Conservation (phyloP, 2,888 invertebrate genomes). For the Leptopilina drosophilae region DNA sequence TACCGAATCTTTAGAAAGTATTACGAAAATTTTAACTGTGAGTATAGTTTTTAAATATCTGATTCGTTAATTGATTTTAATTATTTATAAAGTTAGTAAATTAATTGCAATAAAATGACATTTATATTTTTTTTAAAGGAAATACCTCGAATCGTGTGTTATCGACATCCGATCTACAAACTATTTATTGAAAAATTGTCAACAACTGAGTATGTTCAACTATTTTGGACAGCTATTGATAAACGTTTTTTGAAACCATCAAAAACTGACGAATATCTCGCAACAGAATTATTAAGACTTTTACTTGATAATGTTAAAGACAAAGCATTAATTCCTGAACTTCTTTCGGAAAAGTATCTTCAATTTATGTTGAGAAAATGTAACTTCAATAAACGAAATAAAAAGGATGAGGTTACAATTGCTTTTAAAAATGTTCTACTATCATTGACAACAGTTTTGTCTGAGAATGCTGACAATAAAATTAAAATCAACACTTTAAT, state of each 20-base stretch:
- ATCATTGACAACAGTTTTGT: constrained; percentile 78
- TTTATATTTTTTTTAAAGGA: constrained; percentile 77
- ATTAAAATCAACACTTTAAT: constrained; percentile 81
- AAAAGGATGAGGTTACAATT: constrained; percentile 80
- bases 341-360: constrained; percentile 83
- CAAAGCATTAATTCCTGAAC: constrained; percentile 79
- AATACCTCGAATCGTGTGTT: constrained; percentile 80
- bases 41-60: constrained; percentile 61
- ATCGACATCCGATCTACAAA: constrained; percentile 83
- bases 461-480: constrained; percentile 77
- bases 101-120: constrained; percentile 44
- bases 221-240: constrained; percentile 81
- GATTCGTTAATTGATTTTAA: too few relatives aligned
- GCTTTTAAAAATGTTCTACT: constrained; percentile 80
- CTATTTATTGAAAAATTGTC: constrained; percentile 80
- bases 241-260: constrained; percentile 78
- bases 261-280: constrained; percentile 81
- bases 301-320: constrained; percentile 79
- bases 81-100: constrained; percentile 9
- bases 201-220: constrained; percentile 77
- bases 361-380: constrained; percentile 82
- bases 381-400: constrained; percentile 80
- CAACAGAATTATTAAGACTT: constrained; percentile 80
- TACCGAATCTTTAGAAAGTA: constrained; percentile 79
- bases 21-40: constrained; percentile 83